Evolutionary conservation across 2,797 vertebrate species (phyloP), one percentile per base, ranked within the genome.

Genomic region (Pipistrellus pipistrellus): DNA sequence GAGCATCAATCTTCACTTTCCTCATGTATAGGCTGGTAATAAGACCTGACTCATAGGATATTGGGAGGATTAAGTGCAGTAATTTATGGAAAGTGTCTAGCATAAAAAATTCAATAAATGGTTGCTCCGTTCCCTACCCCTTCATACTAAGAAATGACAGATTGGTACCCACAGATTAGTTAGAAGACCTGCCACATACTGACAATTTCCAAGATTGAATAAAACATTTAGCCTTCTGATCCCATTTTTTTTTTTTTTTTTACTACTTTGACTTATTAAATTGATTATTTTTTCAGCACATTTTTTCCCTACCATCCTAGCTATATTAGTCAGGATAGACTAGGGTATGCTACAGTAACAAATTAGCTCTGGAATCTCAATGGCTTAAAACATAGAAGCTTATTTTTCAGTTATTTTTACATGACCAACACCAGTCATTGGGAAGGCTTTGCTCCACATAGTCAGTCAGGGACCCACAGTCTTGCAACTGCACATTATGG

Each of bases 171-270:
- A 95, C 87, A 97, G 96, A 94, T 97, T 93, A 88, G 86, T 88
- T 93, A 73, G 64, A 96, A 95, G 92, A 96, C 93, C 93, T 88
- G 48, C 53, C 69, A 87, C 27, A n/a, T 46, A 87, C 84, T 96
- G 88, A 96, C 90, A 96, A 13, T 95, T 97, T 97, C 89, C 94
- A 35, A 97, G 93, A 96, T 85, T 95, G 93, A 97, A 95, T 95
- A 96, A 97, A 84, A 75, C 38, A 87, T 95, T 91, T 96, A 97
- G 96, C 73, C 90, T 97, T 96, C 96, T 98, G 96, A 94, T 95
- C 88, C 95, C 95, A 92, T 44, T 48, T 41, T 48, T 90, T 88
- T 44, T 46, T 46, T 35, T 48, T 90, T 89, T 96, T 85, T 96
- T 96, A 93, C 95, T 97, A 90, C 66, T 94, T 96, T 82, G 55